These are phyloP conservation scores for Ostrea denselamellosa DNA, from an alignment of 1,140 invertebrate species.

Conservation along the genomic window DNA sequence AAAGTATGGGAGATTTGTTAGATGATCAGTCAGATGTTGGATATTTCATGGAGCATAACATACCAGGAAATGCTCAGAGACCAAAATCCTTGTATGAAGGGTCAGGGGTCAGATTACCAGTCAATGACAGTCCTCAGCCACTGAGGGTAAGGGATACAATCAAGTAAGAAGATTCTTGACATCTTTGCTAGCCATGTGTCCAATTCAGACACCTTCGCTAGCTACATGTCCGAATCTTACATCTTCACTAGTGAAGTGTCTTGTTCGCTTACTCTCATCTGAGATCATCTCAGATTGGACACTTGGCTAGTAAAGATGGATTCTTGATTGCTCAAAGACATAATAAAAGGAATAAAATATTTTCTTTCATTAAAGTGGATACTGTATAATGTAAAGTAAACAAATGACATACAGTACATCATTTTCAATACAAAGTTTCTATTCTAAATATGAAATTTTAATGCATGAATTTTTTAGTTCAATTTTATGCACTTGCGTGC, in stretches of 20 bases:
- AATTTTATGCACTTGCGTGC: not conserved
- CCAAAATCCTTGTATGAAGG: constrained; percentile 69
- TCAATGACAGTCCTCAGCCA: not conserved
- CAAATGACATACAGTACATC: not conserved
- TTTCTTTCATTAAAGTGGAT: not conserved
- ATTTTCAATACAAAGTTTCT: not conserved
- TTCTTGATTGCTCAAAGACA: not conserved
- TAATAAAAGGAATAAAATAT: not conserved
- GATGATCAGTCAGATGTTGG: constrained; percentile 55
- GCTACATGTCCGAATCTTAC: too few species aligned
- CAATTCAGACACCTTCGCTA: too few species aligned
- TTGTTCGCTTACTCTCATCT: too few species aligned
- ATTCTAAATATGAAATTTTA: not conserved
- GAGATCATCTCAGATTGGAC: too few species aligned
- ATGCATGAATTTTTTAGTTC: not conserved
- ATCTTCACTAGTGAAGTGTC: too few species aligned
- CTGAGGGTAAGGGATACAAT: constrained; percentile 7
- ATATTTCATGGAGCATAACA: constrained; percentile 51
- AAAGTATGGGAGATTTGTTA: constrained; percentile 69
- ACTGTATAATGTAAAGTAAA: not conserved
- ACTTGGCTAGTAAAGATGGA: too few species aligned
- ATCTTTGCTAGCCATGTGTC: too few species aligned
- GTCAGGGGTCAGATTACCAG: constrained; percentile 43
- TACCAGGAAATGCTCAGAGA: constrained; percentile 61
- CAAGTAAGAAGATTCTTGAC: not conserved